Percentiles rank a stretch among this genome's conserved stretches.
phyloP scores from a whole-genome alignment of 2,888 invertebrate genomes.

The Aproaerema taeniolella region DNA sequence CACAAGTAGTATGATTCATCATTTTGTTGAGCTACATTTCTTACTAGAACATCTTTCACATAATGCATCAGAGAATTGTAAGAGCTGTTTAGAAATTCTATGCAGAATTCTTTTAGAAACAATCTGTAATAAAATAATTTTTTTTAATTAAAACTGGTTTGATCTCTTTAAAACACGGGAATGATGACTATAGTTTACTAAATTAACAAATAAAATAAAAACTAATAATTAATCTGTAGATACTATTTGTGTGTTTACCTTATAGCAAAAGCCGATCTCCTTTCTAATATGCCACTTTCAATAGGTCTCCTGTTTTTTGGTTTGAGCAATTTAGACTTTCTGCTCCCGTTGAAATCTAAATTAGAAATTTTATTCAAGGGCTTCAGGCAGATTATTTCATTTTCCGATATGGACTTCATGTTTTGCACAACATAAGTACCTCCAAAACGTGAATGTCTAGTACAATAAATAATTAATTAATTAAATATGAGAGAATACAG shows the following conservation, averaged over 20 bases:
- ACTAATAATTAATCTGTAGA: neutral
- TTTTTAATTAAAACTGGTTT: too few relatives aligned
- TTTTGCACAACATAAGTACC: conserved; percentile 95
- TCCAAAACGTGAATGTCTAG: conserved; percentile 94
- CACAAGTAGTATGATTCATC: conserved; percentile 97
- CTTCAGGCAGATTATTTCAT: conserved; percentile 92
- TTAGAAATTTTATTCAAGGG: conserved; percentile 86
- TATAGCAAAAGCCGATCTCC: conserved; percentile 92
- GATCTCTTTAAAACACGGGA: too few relatives aligned
- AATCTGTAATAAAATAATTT: conserved; percentile 76
- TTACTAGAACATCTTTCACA: conserved; percentile 86
- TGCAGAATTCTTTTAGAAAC: conserved; percentile 95
- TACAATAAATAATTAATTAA: conserved; percentile 18
- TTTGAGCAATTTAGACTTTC: conserved; percentile 69
- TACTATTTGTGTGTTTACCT: conserved; percentile 45
- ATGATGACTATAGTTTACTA: too few relatives aligned
- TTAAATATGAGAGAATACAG: too few relatives aligned
- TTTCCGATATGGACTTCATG: conserved; percentile 94
- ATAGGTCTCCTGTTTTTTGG: conserved; percentile 86
- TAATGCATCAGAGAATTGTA: conserved; percentile 95
- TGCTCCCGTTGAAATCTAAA: conserved; percentile 86
- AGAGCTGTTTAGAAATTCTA: conserved; percentile 92
- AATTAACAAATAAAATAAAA: too few relatives aligned
- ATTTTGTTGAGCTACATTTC: conserved; percentile 83
- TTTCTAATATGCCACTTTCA: conserved; percentile 80